A percentile compares a stretch with the other conserved stretches of the same genome.
Conservation (phyloP, 2,113 vertebrate species). For the Urocitellus parryii region DNA sequence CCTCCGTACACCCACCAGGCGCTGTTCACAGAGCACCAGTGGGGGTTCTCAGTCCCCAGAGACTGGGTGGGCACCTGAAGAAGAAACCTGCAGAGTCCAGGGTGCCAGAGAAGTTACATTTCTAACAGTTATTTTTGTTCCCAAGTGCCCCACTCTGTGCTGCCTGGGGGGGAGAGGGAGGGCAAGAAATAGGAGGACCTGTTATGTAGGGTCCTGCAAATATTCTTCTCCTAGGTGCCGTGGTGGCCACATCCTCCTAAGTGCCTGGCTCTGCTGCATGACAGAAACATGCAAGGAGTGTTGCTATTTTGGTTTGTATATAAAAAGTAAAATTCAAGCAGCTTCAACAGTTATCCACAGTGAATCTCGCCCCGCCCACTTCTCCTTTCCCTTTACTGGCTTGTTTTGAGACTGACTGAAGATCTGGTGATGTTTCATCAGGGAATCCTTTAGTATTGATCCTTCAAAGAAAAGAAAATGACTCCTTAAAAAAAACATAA, state of each 20-base stretch:
- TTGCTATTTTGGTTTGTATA: constrained; percentile 13
- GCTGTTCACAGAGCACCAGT: background rate
- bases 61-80: background rate
- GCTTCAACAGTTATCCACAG: background rate
- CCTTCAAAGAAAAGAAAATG: constrained; percentile 48
- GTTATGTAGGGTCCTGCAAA: background rate
- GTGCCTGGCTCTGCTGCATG: background rate
- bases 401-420: constrained; percentile 40
- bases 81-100: background rate
- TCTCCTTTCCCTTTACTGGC: background rate
- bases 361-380: background rate
- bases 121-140: background rate
- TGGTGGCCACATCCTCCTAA: background rate
- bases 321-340: background rate
- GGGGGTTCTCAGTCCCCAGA: background rate
- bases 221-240: background rate
- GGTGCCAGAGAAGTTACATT: background rate
- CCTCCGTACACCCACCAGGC: background rate
- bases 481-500: constrained; percentile 57
- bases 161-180: background rate
- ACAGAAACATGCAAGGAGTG: background rate
- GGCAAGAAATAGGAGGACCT: background rate
- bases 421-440: constrained; percentile 1
- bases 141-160: background rate
- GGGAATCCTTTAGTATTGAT: constrained; percentile 45